A percentile compares a stretch with the other conserved stretches of the same genome.
phyloP scores from a whole-genome alignment of 2,113 vertebrate genomes.

The Telmatochromis sp. region DNA sequence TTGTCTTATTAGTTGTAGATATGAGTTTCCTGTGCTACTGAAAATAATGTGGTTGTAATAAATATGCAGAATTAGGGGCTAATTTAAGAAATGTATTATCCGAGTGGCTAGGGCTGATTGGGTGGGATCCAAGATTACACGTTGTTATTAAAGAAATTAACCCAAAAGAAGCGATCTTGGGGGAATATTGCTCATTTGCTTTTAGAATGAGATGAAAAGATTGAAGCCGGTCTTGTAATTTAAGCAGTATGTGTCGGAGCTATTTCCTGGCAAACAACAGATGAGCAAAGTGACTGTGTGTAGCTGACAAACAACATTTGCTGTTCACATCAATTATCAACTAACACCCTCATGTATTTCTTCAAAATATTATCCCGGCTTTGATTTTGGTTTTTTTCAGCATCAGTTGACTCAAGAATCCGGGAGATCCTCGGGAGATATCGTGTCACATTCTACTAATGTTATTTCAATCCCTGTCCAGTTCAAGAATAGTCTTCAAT shows the following conservation, averaged over 20 bases:
- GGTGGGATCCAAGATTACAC: not conserved
- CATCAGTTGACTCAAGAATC: not conserved
- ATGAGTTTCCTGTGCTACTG: not conserved
- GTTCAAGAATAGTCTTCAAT: not conserved
- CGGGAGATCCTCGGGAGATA: not conserved
- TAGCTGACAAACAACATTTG: not conserved
- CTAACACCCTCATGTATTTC: not conserved
- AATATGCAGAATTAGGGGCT: not conserved
- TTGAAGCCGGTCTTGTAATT: not conserved
- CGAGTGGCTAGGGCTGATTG: not conserved
- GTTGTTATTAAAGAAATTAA: not conserved
- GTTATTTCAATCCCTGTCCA: not conserved
- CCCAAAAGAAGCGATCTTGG: not conserved
- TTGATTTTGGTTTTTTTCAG: not conserved
- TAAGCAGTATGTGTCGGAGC: not conserved
- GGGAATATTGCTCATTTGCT: not conserved
- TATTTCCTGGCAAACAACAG: not conserved
- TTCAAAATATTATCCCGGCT: not conserved
- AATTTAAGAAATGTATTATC: not conserved
- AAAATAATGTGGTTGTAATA: not conserved
- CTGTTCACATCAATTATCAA: not conserved
- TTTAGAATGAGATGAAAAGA: not conserved
- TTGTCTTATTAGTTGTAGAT: constrained; percentile 27
- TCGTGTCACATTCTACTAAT: not conserved
- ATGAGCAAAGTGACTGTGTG: not conserved